These are phyloP conservation scores for Polymixis lichenea DNA, from an alignment of 2,888 invertebrate species.

Conservation along the genomic window DNA sequence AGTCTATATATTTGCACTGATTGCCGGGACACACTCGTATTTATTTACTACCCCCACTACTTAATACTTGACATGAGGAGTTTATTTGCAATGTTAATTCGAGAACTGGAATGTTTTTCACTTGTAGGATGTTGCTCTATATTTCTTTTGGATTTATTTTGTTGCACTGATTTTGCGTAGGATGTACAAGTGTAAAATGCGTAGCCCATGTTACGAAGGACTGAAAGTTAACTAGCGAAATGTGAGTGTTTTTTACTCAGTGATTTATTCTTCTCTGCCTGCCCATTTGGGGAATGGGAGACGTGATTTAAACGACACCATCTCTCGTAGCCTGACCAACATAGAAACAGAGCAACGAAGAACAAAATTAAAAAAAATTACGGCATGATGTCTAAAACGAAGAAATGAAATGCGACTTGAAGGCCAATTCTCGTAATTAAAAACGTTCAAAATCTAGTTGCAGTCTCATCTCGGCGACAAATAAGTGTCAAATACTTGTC, in stretches of 20 bases:
- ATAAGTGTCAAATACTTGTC: no score
- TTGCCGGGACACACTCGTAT: constrained; percentile 81
- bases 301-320: background rate
- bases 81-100: constrained; percentile 73
- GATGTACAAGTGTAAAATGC: background rate
- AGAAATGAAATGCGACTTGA: background rate
- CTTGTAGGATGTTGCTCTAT: constrained; percentile 43
- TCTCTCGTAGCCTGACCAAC: no score
- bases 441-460: no score
- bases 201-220: background rate
- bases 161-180: constrained; percentile 13
- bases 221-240: background rate
- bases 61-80: constrained; percentile 73
- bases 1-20: constrained; percentile 87
- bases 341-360: background rate
- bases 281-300: background rate
- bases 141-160: constrained; percentile 32
- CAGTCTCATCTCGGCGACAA: no score
- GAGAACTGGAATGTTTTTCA: constrained; percentile 54
- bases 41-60: constrained; percentile 78
- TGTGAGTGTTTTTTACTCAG: background rate
- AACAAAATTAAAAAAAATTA: background rate
- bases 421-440: no score
- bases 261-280: background rate
- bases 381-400: background rate